Conservation (phyloP, 2,888 invertebrate genomes). For the Pammene aurita region DNA sequence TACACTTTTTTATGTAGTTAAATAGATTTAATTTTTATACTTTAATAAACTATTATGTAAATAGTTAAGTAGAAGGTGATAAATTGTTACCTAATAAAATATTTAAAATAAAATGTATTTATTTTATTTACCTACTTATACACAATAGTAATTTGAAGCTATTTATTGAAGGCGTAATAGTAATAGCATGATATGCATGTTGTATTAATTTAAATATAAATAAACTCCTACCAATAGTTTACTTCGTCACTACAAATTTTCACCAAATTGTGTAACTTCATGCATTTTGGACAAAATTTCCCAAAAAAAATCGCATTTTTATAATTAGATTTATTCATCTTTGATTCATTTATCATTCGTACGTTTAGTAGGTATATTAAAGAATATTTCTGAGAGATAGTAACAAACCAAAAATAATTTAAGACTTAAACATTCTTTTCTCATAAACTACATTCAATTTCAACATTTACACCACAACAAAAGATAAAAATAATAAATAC, state of each 20-base stretch:
- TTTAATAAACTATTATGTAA: constrained; percentile 39
- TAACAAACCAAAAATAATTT: constrained; percentile 48
- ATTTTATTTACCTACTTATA: neutral
- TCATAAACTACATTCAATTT: constrained; percentile 40
- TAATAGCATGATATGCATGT: no score
- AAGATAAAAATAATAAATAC: constrained; percentile 53
- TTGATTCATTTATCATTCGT: constrained; percentile 59
- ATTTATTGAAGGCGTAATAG: no score
- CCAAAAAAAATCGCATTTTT: neutral
- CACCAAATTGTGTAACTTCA: no score
- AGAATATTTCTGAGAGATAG: constrained; percentile 43
- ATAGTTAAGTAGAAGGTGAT: constrained; percentile 38
- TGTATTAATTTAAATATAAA: no score
- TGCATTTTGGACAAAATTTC: neutral
- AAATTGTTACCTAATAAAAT: constrained; percentile 42
- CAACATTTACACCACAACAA: constrained; percentile 38
- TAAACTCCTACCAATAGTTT: no score
- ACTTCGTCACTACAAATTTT: neutral
- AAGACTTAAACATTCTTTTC: constrained; percentile 39
- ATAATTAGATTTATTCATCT: constrained; percentile 54
- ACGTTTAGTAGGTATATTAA: constrained; percentile 47
- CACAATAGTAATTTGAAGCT: no score
- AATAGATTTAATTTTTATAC: constrained; percentile 29
- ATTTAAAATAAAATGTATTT: constrained; percentile 31
- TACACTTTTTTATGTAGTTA: constrained; percentile 21